Evolutionary conservation across 2,888 invertebrate genomes (phyloP), one percentile per base, ranked within the genome.

Genomic region (Spicauda simplicius): DNA sequence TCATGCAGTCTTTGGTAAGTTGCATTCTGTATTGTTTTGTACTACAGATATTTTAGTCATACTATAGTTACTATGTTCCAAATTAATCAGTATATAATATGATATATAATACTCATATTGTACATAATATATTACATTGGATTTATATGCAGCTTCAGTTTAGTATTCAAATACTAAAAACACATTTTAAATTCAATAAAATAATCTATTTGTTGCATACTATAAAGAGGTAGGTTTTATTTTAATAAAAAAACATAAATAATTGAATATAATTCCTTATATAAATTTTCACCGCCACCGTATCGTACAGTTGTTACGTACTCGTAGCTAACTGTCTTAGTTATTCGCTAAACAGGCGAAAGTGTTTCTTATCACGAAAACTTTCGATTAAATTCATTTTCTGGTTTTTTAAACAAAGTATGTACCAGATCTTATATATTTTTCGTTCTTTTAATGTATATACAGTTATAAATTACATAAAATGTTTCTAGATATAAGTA

Each of bases 1-100:
- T 93, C 92, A 93, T 93, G 92, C 91, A 92, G 90, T 91, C 91
- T 87, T 81, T 92, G 92, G 92, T 93, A 73, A 93, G 92, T 91
- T 73, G 64, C 45, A 68, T 72, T 73, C 74, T 48, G 33, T 60
- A 33, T 61, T 61, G 50, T 60, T 30, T 41, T 64, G 1, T 52
- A 55, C 54, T 30, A 20, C 16, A 59, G 10, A 20, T 58, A 20
- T 20, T 48, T 48, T 18, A 50, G 3, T 41, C 20, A 48, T 48
- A 48, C 8, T 48, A 25, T 50, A 18, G 50, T 50, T 5, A n/a
- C n/a, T 45, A 45, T 45, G 45, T 45, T 14, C 14, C 12, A 14
- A n/a, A 18, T 18, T 50, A 50, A 10, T 16, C 10, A 7, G 6
- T 16, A 50, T n/a, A 45, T 45, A 45, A n/a, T 11, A 14, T 14